Conservation (phyloP, 2,113 vertebrate species). For the Cryptotis parvus region DNA sequence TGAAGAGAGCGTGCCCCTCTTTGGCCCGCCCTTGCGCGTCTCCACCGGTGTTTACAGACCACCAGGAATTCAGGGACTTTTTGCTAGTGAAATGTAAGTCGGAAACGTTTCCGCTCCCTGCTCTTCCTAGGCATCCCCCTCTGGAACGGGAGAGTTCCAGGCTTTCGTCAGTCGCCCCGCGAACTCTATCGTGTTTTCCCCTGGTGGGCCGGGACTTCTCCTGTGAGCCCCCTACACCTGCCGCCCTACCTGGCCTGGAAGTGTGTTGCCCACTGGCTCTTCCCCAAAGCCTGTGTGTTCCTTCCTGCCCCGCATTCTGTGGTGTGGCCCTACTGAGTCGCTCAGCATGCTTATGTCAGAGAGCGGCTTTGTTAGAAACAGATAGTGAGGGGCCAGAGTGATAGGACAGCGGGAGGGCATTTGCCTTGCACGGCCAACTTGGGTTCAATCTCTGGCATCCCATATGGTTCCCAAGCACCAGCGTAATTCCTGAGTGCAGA, state of each 20-base stretch:
- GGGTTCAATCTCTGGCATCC: too few species aligned
- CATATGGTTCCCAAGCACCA: background rate
- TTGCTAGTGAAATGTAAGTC: slow-evolving; percentile 98
- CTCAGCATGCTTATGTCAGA: background rate
- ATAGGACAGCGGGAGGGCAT: background rate
- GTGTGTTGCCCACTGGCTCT: background rate
- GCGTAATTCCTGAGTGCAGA: background rate
- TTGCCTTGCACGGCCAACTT: background rate
- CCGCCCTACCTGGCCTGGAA: too few species aligned
- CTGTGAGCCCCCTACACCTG: background rate
- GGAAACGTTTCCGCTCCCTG: background rate
- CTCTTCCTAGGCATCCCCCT: background rate
- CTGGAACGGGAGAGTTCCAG: background rate
- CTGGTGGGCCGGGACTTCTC: background rate
- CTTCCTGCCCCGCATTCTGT: background rate
- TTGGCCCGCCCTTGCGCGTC: slow-evolving; percentile 97
- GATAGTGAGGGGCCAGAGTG: background rate
- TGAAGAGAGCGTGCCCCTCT: slow-evolving; percentile 98
- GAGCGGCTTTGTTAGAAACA: background rate
- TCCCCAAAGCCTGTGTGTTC: background rate
- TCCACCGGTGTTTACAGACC: slow-evolving; percentile 98
- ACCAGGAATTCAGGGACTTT: slow-evolving; percentile 99
- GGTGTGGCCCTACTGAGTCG: background rate
- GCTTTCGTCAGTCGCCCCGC: background rate
- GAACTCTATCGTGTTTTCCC: background rate